Evolutionary conservation across 2,888 invertebrate species (phyloP).

Genomic region (Melanophora roralis): DNA sequence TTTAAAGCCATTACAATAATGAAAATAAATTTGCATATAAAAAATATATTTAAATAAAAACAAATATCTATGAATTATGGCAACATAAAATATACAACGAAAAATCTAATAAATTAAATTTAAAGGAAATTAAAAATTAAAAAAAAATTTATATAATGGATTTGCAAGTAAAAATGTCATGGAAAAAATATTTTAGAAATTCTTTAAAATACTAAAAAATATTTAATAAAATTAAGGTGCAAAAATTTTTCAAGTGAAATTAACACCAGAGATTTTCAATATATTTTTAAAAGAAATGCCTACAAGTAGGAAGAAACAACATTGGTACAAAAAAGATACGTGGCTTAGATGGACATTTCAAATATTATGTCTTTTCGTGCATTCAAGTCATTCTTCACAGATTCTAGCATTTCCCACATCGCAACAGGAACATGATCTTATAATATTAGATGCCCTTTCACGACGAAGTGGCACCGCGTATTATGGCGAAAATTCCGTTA

Average conservation of each 20-base stretch:
- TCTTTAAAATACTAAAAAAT: too few species aligned
- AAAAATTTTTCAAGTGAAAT: not conserved
- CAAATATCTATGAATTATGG: not conserved
- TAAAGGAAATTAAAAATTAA: not conserved
- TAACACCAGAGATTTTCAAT: not conserved
- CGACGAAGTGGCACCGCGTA: conserved; percentile 78
- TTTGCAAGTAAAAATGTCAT: too few species aligned
- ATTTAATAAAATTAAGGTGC: not conserved
- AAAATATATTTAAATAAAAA: conserved; percentile 14
- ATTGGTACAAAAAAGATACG: conserved; percentile 67
- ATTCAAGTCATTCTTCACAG: conserved; percentile 30
- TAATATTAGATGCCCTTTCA: conserved; percentile 85
- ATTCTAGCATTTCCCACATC: conserved; percentile 71
- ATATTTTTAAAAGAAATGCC: conserved; percentile 13
- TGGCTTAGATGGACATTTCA: conserved; percentile 66
- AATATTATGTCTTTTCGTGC: conserved; percentile 42
- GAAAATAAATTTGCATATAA: not conserved
- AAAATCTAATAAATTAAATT: not conserved
- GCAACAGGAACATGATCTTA: conserved; percentile 86
- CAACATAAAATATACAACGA: not conserved
- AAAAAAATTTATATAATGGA: too few species aligned
- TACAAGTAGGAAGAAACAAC: conserved; percentile 61
- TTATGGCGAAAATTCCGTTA: conserved; percentile 83
- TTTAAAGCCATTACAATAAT: conserved; percentile 2
- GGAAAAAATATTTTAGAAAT: too few species aligned